A percentile compares a stretch with the other conserved stretches of the same genome.
Conservation (phyloP, 2,113 vertebrate genomes). For the Agelaius tricolor region DNA sequence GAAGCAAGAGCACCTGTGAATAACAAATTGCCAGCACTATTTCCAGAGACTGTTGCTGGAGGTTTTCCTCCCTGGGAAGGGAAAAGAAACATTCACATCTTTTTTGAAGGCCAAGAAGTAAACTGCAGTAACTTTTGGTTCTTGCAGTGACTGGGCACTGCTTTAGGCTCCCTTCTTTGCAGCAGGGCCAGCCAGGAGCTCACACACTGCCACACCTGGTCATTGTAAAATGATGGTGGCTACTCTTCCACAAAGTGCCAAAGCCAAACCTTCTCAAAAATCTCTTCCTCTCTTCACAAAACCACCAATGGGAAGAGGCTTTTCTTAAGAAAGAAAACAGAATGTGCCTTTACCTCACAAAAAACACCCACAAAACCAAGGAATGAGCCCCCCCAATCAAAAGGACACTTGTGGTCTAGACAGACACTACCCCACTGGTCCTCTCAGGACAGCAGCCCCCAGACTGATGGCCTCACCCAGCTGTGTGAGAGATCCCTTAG, state of each 20-base stretch:
- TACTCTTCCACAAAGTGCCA: neutral
- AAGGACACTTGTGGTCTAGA: neutral
- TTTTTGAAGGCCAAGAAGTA: neutral
- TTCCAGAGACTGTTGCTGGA: neutral
- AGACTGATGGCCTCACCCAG: accelerated
- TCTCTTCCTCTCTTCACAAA: neutral
- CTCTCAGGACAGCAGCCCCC: neutral
- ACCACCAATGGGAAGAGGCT: neutral
- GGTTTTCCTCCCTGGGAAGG: neutral
- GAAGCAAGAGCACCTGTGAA: neutral
- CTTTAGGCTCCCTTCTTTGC: neutral
- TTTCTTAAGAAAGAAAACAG: neutral
- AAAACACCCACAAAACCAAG: neutral
- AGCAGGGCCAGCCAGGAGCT: neutral
- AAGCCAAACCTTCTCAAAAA: neutral
- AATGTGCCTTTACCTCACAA: neutral
- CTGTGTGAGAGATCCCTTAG: no score
- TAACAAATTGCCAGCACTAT: neutral
- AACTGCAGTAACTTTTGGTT: no score
- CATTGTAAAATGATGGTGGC: accelerated
- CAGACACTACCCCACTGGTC: accelerated
- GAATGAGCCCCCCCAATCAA: accelerated
- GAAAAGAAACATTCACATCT: neutral
- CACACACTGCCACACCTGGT: accelerated
- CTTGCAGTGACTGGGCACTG: neutral